Evolutionary conservation across 2,797 vertebrate genomes (phyloP).

Genomic region (Tamandua tetradactyla): DNA sequence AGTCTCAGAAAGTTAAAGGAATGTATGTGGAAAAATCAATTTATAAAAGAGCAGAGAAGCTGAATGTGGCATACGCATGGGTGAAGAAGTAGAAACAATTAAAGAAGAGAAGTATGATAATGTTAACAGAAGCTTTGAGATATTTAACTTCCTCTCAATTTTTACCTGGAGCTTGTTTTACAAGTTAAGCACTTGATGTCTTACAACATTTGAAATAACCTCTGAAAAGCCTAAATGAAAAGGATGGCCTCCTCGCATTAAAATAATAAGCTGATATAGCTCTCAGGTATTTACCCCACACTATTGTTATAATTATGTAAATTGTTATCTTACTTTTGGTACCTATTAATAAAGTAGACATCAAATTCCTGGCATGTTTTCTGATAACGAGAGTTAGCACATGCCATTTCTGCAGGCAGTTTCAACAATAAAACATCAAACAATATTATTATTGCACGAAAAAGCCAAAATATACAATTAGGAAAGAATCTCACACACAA

Average conservation of each 20-base stretch:
- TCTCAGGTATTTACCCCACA: not conserved
- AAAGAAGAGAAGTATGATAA: rapidly evolving
- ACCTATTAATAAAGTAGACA: not conserved
- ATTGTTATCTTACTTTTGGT: not conserved
- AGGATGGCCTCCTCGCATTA: not conserved
- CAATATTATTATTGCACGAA: not conserved
- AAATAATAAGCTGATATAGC: not conserved
- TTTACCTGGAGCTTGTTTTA: not conserved
- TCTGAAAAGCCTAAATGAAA: not conserved
- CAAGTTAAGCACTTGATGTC: not conserved
- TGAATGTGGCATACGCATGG: not conserved
- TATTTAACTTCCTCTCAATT: not conserved
- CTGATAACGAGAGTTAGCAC: not conserved
- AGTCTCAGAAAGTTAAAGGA: not conserved
- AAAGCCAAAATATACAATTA: constrained; percentile 8
- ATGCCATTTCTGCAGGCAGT: not conserved
- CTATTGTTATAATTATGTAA: not conserved
- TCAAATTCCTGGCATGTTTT: not conserved
- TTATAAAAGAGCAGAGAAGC: not conserved
- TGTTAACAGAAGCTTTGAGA: not conserved
- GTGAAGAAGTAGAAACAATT: not conserved
- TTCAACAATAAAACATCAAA: constrained; percentile 41
- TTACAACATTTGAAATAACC: not conserved
- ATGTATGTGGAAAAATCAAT: not conserved
- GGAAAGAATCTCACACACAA: not conserved